Percentiles rank a stretch among this genome's conserved stretches.
phyloP scores from a whole-genome alignment of 2,888 invertebrate genomes.

The Scaptomyza tumidula region DNA sequence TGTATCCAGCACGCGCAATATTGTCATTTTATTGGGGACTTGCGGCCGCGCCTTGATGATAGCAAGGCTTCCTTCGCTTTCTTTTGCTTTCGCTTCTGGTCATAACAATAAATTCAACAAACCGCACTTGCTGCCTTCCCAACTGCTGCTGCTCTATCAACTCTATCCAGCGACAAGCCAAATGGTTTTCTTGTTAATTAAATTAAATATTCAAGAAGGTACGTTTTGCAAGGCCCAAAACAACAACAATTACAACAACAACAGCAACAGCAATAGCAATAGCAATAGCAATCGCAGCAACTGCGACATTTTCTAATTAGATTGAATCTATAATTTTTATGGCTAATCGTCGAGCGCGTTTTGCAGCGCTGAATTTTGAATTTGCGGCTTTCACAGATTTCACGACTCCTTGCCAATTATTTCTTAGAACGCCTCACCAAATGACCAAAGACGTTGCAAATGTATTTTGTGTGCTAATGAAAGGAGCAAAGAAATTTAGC shows the following conservation, averaged over 20 bases:
- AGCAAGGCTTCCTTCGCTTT: conserved; percentile 42
- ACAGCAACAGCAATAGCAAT: not conserved
- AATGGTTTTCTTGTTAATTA: conserved; percentile 82
- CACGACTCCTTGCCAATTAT: conserved; percentile 45
- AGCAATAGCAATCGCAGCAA: not conserved
- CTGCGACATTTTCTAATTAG: conserved; percentile 81
- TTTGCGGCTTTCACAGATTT: conserved; percentile 60
- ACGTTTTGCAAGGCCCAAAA: conserved; percentile 23
- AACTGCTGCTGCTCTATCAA: conserved; percentile 7
- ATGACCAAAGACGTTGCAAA: conserved; percentile 40
- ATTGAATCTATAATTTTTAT: conserved; percentile 83
- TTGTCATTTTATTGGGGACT: conserved; percentile 50
- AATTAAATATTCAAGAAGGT: conserved; percentile 82
- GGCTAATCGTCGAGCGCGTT: conserved; percentile 73
- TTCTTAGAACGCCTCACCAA: conserved; percentile 26
- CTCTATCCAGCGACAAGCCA: conserved; percentile 56
- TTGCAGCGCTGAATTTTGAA: conserved; percentile 63
- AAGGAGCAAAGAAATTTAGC: conserved; percentile 36
- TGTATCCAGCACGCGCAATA: conserved; percentile 36
- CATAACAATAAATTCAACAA: conserved; percentile 81
- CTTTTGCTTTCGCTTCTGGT: conserved; percentile 38
- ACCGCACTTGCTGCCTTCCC: conserved; percentile 28
- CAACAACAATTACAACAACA: not conserved
- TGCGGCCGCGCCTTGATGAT: conserved; percentile 55
- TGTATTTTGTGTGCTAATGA: conserved; percentile 65